These are phyloP conservation scores for Ophthalmolycus amberensis DNA, from an alignment of 2,113 vertebrate genomes.

Conservation along the genomic window DNA sequence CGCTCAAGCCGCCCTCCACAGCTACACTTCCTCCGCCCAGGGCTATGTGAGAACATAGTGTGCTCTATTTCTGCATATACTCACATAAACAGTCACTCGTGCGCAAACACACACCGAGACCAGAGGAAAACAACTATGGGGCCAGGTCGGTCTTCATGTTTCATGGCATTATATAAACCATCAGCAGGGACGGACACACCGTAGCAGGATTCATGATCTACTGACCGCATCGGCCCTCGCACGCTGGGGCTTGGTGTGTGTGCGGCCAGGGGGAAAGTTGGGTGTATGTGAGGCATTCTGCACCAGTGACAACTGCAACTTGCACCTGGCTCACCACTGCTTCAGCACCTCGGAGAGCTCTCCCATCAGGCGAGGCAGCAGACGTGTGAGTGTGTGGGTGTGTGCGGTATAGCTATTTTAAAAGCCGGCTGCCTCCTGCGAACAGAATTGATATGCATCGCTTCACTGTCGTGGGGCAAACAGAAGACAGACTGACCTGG, in stretches of 20 bases:
- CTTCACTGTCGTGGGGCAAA: slow-evolving; percentile 21
- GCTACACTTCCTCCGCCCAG: neutral
- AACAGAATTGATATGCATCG: slow-evolving; percentile 14
- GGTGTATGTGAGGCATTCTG: slow-evolving; percentile 37
- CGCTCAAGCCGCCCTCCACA: slow-evolving; percentile 20
- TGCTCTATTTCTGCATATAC: slow-evolving; percentile 30
- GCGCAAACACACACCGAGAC: slow-evolving; percentile 28
- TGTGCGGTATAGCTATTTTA: neutral
- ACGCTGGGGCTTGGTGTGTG: slow-evolving; percentile 8
- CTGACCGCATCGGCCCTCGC: slow-evolving; percentile 1
- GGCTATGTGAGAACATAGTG: slow-evolving; percentile 33
- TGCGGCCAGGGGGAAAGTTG: neutral
- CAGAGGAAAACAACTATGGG: slow-evolving; percentile 25
- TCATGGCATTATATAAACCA: slow-evolving; percentile 41
- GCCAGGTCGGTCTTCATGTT: slow-evolving; percentile 23
- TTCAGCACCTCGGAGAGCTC: slow-evolving; percentile 80
- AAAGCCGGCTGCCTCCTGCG: neutral
- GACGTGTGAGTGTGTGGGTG: neutral
- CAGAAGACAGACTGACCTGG: slow-evolving; percentile 36
- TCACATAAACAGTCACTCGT: neutral
- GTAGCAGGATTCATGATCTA: neutral
- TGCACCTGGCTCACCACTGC: slow-evolving; percentile 58
- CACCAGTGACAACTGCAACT: slow-evolving; percentile 27
- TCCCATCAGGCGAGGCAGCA: slow-evolving; percentile 9
- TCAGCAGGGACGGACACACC: neutral